Evolutionary conservation across 2,888 invertebrate species (phyloP).

Genomic region (Halocaridina rubra): DNA sequence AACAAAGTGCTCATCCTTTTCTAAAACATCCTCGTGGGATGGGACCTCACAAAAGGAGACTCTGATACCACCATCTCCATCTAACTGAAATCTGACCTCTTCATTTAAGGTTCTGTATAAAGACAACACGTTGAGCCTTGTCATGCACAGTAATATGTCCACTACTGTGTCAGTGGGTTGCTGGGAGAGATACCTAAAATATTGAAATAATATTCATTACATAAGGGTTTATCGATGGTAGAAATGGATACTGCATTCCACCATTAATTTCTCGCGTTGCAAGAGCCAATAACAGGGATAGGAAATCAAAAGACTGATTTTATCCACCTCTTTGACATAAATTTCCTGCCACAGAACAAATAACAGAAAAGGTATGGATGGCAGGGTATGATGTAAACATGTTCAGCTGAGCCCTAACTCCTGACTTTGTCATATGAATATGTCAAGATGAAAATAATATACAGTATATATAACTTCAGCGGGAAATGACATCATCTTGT

Average conservation of each 20-base stretch:
- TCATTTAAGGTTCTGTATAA: slow-evolving; percentile 13
- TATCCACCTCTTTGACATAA: too few species aligned
- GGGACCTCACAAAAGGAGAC: not conserved
- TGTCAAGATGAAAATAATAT: too few species aligned
- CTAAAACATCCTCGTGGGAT: not conserved
- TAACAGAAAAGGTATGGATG: too few species aligned
- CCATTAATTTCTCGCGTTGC: not conserved
- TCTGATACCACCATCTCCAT: slow-evolving; percentile 28
- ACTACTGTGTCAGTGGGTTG: slow-evolving; percentile 10
- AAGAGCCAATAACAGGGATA: not conserved
- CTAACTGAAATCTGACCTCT: slow-evolving; percentile 12
- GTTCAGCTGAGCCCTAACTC: too few species aligned
- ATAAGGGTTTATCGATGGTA: not conserved
- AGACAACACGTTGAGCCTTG: not conserved
- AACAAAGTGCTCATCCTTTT: slow-evolving; percentile 31
- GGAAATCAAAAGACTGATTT: not conserved
- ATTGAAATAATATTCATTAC: not conserved
- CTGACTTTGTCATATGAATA: too few species aligned
- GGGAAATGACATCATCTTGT: too few species aligned
- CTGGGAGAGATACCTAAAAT: slow-evolving; percentile 38
- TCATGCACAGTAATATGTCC: slow-evolving; percentile 16
- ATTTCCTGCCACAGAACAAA: too few species aligned
- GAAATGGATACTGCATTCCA: not conserved
- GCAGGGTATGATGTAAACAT: too few species aligned
- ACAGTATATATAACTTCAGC: too few species aligned